Percentiles rank a stretch among this genome's conserved stretches.
Evolutionary conservation across 2,888 invertebrate genomes (phyloP).

Genomic region (Lordiphosa andalusiaca): DNA sequence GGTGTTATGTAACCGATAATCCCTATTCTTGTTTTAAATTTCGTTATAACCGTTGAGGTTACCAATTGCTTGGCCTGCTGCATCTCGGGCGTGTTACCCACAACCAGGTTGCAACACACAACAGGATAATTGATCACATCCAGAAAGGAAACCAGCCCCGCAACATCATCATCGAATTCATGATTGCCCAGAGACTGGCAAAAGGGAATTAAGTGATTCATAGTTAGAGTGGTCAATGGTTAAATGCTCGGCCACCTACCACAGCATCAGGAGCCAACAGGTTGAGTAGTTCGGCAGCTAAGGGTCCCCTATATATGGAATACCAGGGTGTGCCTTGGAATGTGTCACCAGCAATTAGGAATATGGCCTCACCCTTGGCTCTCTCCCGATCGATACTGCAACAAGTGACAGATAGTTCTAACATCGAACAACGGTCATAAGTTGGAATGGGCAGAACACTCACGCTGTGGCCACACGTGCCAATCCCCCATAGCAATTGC

Average conservation of each 20-base stretch:
- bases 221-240: not conserved
- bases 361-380: conserved; percentile 79
- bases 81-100: conserved; percentile 83
- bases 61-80: conserved; percentile 78
- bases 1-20: conserved; percentile 91
- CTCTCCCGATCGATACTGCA: conserved; percentile 25
- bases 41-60: conserved; percentile 83
- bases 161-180: conserved; percentile 89
- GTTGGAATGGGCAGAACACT: conserved; percentile 18
- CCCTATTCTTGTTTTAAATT: conserved; percentile 85
- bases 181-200: conserved; percentile 92
- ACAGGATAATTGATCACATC: conserved; percentile 85
- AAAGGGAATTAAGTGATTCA: conserved; percentile 49
- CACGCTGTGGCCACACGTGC: conserved; percentile 83
- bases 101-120: conserved; percentile 87
- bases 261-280: conserved; percentile 88
- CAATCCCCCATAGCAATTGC: conserved; percentile 90
- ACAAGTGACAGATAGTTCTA: too few species aligned
- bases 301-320: conserved; percentile 88
- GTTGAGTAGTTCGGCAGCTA: conserved; percentile 88
- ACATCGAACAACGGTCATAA: too few species aligned
- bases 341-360: conserved; percentile 93
- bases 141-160: conserved; percentile 83
- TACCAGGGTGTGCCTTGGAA: conserved; percentile 93
- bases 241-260: conserved; percentile 82